These are phyloP conservation scores for Hypanus sabinus DNA, from an alignment of 2,113 vertebrate species.

Conservation along the genomic window DNA sequence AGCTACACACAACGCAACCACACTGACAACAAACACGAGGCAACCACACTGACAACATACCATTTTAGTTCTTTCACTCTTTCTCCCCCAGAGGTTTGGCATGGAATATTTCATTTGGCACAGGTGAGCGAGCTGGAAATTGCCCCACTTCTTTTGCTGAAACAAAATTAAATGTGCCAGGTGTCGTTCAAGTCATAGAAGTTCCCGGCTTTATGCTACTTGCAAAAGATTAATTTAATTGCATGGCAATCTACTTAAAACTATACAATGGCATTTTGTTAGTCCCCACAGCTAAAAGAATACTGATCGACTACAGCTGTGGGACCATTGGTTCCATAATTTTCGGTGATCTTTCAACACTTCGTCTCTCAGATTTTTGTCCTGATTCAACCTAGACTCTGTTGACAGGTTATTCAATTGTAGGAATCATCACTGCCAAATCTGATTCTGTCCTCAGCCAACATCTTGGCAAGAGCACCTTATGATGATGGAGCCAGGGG, in stretches of 20 bases:
- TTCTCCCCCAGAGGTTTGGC: not conserved
- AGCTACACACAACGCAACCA: not conserved
- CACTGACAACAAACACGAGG: not conserved
- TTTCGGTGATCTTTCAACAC: not conserved
- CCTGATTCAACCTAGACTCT: not conserved
- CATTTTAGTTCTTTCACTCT: not conserved
- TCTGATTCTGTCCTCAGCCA: not conserved
- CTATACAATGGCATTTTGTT: not conserved
- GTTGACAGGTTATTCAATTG: not conserved
- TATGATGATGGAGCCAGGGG: too few species aligned
- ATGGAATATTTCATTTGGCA: conserved; percentile 4
- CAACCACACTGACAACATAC: not conserved
- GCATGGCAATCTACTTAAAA: not conserved
- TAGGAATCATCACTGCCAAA: not conserved
- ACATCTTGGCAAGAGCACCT: not conserved
- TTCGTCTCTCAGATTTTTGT: not conserved
- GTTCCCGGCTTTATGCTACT: not conserved
- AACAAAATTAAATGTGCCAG: not conserved
- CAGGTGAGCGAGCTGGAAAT: not conserved
- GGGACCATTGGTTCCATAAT: not conserved
- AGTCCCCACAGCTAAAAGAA: not conserved
- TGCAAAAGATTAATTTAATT: not conserved
- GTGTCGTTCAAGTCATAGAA: not conserved
- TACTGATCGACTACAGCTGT: not conserved
- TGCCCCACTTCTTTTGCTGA: not conserved